Base-by-base conservation (phyloP, 2,888 invertebrate species). In the Arrhopalites spinosus region DNA sequence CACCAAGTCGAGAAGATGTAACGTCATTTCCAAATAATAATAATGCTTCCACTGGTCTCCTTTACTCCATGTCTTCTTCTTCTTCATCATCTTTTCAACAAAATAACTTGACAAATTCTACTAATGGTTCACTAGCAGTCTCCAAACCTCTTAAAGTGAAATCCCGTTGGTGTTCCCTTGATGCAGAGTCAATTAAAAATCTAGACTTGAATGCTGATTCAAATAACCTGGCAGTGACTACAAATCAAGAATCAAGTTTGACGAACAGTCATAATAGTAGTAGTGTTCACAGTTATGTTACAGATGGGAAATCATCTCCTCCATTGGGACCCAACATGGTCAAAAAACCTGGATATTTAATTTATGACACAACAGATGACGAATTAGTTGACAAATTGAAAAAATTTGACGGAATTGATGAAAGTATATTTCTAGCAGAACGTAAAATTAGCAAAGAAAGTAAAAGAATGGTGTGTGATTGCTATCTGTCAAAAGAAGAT, bases 401-500 rank as follows among this genome's bases (percentile, higher is more conserved):
- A 78, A 91, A 91, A 83, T 96, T 93, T 86, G 90, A 92, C 78
- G 90, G 91, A 83, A 89, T 96, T 68, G 90, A 90, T 72, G 95
- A 96, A 85, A 96, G 96, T 87, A 89, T 92, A 79, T 96, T 95
- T 86, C 88, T 93, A 78, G 90, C 90, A 53, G 94, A 94, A 81
- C 89, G 94, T 66, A 80, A 78, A 70, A 79, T 81, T 77, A 95
- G 93, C 86, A 95, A 93, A 84, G 96, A 97, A 85, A 93, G 94
- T 0, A 92, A 93, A 82, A 91, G 94, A 83, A 97, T 98, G 97
- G 90, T 92, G 43, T 98, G 98, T 86, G 98, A 98, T 86, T 98
- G 98, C 86, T 93, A 93, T 84, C 88, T 96, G 81, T 93, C 93
- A 73, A 91, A 92, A 84, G 96, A 96, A 82, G 98, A 98, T 84